Evolutionary conservation across 2,113 vertebrate genomes (phyloP).

Genomic region (Perca schrenkii): DNA sequence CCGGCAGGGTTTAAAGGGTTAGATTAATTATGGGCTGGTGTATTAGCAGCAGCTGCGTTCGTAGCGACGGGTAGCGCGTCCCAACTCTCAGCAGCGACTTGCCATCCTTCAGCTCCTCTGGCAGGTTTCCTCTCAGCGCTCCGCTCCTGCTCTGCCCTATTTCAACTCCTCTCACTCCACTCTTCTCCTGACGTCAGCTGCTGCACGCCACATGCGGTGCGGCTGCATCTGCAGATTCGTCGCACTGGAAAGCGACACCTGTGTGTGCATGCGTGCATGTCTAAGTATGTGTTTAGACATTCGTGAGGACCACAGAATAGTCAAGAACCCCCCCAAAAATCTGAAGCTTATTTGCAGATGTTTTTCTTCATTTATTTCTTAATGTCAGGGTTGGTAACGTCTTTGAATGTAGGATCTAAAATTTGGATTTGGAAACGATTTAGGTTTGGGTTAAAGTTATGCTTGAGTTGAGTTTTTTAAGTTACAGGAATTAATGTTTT

Average conservation of each 20-base stretch:
- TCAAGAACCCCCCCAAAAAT: accelerated
- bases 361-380: not conserved
- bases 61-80: conserved; percentile 50
- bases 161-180: conserved; percentile 86
- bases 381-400: not conserved
- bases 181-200: conserved; percentile 90
- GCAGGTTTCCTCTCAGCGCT: conserved; percentile 74
- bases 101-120: conserved; percentile 74
- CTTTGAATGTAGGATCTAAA: not conserved
- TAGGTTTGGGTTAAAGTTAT: not conserved
- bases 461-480: not conserved
- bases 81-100: conserved; percentile 70
- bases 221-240: conserved; percentile 82
- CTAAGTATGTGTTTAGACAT: not conserved
- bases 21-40: conserved; percentile 38
- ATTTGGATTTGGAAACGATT: not conserved
- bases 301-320: not conserved
- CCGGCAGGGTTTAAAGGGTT: conserved; percentile 20
- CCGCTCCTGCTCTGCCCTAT: conserved; percentile 88
- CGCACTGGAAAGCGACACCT: conserved; percentile 86
- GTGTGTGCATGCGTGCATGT: conserved; percentile 35
- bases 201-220: conserved; percentile 70
- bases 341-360: not conserved
- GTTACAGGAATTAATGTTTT: not conserved
- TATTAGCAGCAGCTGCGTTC: conserved; percentile 29